phyloP scores from a whole-genome alignment of 2,113 vertebrate genomes.

The Lycaon pictus region DNA sequence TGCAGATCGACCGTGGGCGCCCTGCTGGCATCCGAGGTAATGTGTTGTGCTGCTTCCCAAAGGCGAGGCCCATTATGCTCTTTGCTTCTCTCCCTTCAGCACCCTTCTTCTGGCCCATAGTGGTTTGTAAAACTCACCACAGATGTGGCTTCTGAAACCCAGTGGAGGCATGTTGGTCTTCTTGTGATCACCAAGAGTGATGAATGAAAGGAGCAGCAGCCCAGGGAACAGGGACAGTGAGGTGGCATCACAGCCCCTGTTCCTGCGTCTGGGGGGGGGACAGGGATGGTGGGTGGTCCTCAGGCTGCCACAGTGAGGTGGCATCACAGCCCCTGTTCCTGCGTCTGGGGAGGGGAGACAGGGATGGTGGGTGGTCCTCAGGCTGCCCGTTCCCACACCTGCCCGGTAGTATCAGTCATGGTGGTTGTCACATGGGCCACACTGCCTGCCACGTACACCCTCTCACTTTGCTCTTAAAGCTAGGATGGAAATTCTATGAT shows the following conservation, averaged over 20 bases:
- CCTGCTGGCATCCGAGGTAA: slow-evolving; percentile 86
- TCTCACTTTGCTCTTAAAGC: slow-evolving; percentile 83
- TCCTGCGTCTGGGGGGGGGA: rapidly evolving
- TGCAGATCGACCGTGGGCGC: slow-evolving; percentile 86
- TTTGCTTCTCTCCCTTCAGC: neutral
- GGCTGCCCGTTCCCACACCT: neutral
- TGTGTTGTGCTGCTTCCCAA: neutral
- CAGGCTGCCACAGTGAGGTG: neutral
- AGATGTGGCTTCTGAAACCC: neutral
- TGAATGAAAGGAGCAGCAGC: neutral
- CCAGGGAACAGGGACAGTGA: neutral
- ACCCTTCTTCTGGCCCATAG: neutral
- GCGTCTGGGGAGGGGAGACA: neutral
- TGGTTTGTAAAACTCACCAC: neutral
- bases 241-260: neutral
- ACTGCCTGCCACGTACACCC: neutral
- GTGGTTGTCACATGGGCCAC: neutral
- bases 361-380: neutral
- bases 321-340: neutral
- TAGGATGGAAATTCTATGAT: slow-evolving; percentile 94
- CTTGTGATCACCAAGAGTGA: neutral
- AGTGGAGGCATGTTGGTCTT: neutral
- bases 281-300: neutral
- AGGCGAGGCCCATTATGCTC: rapidly evolving
- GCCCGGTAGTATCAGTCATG: rapidly evolving